phyloP scores from a whole-genome alignment of 1,140 invertebrate species.

The Melanaphis sacchari region DNA sequence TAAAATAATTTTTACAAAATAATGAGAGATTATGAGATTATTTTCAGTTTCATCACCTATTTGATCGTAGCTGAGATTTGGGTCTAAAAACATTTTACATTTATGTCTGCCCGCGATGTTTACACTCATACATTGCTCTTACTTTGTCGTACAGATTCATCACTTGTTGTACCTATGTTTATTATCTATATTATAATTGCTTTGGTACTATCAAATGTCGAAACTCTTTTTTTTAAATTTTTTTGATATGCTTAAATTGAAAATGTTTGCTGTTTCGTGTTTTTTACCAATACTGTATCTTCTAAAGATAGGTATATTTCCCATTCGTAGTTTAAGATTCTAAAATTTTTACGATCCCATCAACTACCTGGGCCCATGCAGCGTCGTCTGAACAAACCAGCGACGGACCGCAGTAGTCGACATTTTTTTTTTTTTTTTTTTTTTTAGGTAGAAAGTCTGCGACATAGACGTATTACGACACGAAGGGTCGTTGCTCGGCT shows the following conservation, averaged over 20 bases:
- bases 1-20: no score
- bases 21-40: no score
- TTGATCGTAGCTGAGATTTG: no score
- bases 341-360: neutral
- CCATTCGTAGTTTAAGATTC: neutral
- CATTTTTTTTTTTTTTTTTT: neutral
- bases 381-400: neutral
- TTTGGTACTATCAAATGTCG: neutral
- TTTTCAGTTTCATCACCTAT: no score
- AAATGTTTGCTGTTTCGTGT: neutral
- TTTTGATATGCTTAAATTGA: neutral
- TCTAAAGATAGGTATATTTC: neutral
- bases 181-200: neutral
- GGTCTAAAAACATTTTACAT: neutral
- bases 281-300: neutral
- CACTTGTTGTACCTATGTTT: neutral
- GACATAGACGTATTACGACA: slow-evolving; percentile 37
- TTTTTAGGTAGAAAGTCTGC: neutral
- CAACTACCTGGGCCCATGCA: neutral
- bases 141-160: no score
- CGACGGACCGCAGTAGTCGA: neutral
- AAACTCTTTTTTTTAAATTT: neutral
- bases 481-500: neutral
- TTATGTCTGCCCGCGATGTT: neutral
- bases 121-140: neutral